Evolutionary conservation across 1,140 invertebrate genomes (phyloP).

Genomic region (Trinorchestia longiramus): DNA sequence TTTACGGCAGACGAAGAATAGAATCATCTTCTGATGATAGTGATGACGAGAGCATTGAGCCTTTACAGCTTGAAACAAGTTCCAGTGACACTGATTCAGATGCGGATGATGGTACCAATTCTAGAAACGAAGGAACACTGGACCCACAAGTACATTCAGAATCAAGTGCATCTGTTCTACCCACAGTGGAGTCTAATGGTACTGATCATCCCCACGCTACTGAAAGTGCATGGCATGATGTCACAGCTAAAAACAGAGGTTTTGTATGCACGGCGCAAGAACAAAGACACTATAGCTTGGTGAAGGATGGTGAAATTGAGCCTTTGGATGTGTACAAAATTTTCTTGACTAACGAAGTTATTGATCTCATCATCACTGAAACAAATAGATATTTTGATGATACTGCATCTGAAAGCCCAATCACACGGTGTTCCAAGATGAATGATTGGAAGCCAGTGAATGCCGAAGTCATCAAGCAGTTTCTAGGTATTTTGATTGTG

Average conservation of each 20-base stretch:
- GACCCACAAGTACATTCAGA: slow-evolving; percentile 29
- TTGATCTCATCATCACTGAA: slow-evolving; percentile 56
- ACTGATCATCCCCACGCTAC: slow-evolving; percentile 28
- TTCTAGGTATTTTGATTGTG: slow-evolving; percentile 56
- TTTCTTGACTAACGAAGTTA: slow-evolving; percentile 48
- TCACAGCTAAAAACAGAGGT: slow-evolving; percentile 30
- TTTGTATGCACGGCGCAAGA: slow-evolving; percentile 24
- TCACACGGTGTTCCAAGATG: slow-evolving; percentile 55
- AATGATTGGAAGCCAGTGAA: slow-evolving; percentile 55
- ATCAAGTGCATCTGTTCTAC: slow-evolving; percentile 15
- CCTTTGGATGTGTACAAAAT: slow-evolving; percentile 30
- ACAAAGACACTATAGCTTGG: slow-evolving; percentile 25
- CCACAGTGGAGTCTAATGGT: slow-evolving; percentile 29
- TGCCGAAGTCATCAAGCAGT: slow-evolving; percentile 54
- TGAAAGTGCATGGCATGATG: slow-evolving; percentile 19
- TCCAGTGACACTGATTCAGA: slow-evolving; percentile 29
- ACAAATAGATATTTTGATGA: slow-evolving; percentile 59
- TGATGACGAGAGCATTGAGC: slow-evolving; percentile 24
- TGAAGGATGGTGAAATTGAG: slow-evolving; percentile 30
- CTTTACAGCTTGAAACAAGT: slow-evolving; percentile 19
- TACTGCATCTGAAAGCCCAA: slow-evolving; percentile 45
- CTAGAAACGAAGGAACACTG: slow-evolving; percentile 29
- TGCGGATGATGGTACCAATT: slow-evolving; percentile 15
- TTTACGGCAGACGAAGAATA: slow-evolving; percentile 16
- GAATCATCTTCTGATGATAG: slow-evolving; percentile 30